phyloP scores from a whole-genome alignment of 2,113 vertebrate genomes.

The Craseonycteris thonglongyai region DNA sequence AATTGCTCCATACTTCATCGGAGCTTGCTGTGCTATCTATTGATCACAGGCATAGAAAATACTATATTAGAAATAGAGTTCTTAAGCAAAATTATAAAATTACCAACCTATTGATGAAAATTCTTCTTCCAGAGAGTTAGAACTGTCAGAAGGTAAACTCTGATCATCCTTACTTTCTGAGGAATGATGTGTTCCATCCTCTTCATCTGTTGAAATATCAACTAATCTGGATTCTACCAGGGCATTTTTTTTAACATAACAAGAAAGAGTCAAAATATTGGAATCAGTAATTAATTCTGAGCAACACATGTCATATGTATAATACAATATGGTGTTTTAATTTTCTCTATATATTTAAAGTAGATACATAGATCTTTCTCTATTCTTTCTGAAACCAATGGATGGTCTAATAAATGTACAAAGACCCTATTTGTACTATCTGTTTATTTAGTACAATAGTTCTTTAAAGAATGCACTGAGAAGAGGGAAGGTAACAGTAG shows the following conservation, averaged over 20 bases:
- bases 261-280: neutral
- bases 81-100: neutral
- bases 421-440: neutral
- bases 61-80: neutral
- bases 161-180: neutral
- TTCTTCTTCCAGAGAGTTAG: slow-evolving; percentile 32
- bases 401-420: neutral
- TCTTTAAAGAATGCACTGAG: neutral
- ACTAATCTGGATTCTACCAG: neutral
- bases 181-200: neutral
- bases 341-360: neutral
- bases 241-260: neutral
- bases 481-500: neutral
- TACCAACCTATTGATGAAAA: slow-evolving; percentile 54
- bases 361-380: neutral
- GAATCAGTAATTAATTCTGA: neutral
- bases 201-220: slow-evolving; percentile 31
- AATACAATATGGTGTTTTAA: neutral
- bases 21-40: neutral
- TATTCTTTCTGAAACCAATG: slow-evolving; percentile 18
- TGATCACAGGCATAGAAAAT: neutral
- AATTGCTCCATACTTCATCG: neutral
- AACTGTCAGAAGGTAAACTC: neutral
- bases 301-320: neutral
- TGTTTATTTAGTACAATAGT: neutral